Evolutionary conservation across 2,797 vertebrate genomes (phyloP).

Genomic region (Cryptoprocta ferox): DNA sequence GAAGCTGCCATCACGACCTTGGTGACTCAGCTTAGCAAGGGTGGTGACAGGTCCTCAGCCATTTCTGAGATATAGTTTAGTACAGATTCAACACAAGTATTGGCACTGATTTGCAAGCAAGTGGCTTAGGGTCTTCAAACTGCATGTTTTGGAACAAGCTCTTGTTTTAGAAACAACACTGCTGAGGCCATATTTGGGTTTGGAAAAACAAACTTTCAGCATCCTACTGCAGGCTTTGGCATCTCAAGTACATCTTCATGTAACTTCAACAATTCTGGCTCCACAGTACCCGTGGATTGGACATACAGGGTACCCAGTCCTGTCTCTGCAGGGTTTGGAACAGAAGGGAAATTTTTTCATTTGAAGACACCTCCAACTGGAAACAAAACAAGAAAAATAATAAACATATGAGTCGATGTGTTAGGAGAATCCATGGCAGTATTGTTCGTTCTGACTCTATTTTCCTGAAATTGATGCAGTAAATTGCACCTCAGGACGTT

Average conservation of each 20-base stretch:
- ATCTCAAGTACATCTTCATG: slow-evolving; percentile 92
- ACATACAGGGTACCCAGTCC: slow-evolving; percentile 92
- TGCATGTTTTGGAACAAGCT: slow-evolving; percentile 93
- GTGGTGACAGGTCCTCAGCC: slow-evolving; percentile 94
- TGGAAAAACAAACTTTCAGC: slow-evolving; percentile 92
- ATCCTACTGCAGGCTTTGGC: slow-evolving; percentile 95
- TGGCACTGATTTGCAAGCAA: slow-evolving; percentile 91
- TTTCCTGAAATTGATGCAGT: slow-evolving; percentile 84
- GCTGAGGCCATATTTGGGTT: slow-evolving; percentile 91
- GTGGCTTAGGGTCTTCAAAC: slow-evolving; percentile 90
- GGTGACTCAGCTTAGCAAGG: slow-evolving; percentile 93
- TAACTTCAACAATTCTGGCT: slow-evolving; percentile 94
- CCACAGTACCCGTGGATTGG: slow-evolving; percentile 92
- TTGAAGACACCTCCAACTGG: slow-evolving; percentile 94
- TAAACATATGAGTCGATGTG: slow-evolving; percentile 82
- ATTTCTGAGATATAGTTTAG: slow-evolving; percentile 92
- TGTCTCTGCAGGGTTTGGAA: slow-evolving; percentile 88
- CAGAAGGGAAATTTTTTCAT: slow-evolving; percentile 91
- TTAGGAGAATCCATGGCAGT: slow-evolving; percentile 79
- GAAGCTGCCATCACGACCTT: slow-evolving; percentile 94
- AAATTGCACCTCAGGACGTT: slow-evolving; percentile 81
- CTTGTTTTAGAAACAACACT: slow-evolving; percentile 91
- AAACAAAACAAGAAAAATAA: slow-evolving; percentile 95
- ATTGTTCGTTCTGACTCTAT: slow-evolving; percentile 82
- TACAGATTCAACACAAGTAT: slow-evolving; percentile 92